Evolutionary conservation across 2,888 invertebrate genomes (phyloP).

Genomic region (Clunio marinus): DNA sequence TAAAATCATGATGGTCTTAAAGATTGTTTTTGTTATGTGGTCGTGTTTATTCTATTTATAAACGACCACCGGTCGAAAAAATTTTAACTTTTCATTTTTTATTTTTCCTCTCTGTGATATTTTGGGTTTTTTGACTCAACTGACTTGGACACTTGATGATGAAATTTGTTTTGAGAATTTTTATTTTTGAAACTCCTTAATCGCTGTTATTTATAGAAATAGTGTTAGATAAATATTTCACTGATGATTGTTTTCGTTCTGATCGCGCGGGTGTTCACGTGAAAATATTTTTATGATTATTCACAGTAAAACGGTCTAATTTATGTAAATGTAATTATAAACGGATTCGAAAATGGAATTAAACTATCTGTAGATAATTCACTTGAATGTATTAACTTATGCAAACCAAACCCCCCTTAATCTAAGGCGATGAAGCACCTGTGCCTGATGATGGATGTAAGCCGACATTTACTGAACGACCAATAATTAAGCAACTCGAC

Average conservation of each 20-base stretch:
- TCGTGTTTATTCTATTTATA: not conserved
- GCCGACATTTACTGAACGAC: constrained; percentile 97
- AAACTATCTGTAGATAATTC: not conserved
- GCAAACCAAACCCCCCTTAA: constrained; percentile 10
- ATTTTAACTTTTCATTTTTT: no score
- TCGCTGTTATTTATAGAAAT: not conserved
- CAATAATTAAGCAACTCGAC: constrained; percentile 93
- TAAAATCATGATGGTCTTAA: not conserved
- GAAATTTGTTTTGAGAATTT: not conserved
- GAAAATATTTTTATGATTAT: not conserved
- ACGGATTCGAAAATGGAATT: no score
- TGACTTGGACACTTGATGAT: not conserved
- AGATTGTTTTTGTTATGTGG: not conserved
- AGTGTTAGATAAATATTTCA: not conserved
- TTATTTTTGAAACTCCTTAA: constrained; percentile 4
- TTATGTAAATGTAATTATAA: no score
- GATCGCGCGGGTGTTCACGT: not conserved
- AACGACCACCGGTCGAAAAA: not conserved
- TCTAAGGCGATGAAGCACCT: constrained; percentile 86
- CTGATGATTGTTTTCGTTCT: not conserved
- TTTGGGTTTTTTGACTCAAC: not conserved
- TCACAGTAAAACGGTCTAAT: no score
- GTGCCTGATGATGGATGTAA: constrained; percentile 90
- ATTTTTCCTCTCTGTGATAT: constrained; percentile 5
- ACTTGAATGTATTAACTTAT: not conserved